phyloP scores from a whole-genome alignment of 2,888 invertebrate genomes.

The Heliconius cydno region DNA sequence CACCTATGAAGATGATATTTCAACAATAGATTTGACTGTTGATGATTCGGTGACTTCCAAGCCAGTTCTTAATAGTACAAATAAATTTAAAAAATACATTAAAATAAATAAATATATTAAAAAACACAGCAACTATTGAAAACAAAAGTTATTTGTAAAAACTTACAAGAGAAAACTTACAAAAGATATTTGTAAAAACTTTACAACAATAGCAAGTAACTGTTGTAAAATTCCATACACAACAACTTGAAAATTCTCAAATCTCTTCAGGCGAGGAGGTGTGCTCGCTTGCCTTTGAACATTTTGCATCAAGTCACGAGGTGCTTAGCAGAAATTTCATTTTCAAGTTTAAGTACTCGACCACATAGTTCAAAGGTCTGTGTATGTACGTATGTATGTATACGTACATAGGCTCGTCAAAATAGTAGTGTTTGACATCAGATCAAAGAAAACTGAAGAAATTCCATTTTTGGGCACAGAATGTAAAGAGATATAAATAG shows the following conservation, averaged over 20 bases:
- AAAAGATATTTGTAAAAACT: no score
- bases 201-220: not conserved
- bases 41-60: no score
- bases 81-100: no score
- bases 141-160: no score
- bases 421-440: not conserved
- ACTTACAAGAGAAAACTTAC: no score
- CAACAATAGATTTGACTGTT: no score
- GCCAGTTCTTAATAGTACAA: no score
- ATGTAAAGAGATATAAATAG: no score
- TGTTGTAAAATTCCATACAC: not conserved
- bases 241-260: not conserved
- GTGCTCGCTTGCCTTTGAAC: not conserved
- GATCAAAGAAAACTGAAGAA: not conserved
- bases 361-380: slow-evolving; percentile 12
- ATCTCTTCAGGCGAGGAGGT: not conserved
- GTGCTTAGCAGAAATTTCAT: slow-evolving; percentile 12
- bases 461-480: no score
- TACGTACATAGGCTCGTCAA: not conserved
- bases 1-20: no score
- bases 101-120: no score
- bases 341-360: slow-evolving; percentile 12
- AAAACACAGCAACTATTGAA: no score
- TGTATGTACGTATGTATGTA: not conserved
- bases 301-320: slow-evolving; percentile 13